Conservation (phyloP, 2,113 vertebrate species). For the Brachyhypopomus gauderio region DNA sequence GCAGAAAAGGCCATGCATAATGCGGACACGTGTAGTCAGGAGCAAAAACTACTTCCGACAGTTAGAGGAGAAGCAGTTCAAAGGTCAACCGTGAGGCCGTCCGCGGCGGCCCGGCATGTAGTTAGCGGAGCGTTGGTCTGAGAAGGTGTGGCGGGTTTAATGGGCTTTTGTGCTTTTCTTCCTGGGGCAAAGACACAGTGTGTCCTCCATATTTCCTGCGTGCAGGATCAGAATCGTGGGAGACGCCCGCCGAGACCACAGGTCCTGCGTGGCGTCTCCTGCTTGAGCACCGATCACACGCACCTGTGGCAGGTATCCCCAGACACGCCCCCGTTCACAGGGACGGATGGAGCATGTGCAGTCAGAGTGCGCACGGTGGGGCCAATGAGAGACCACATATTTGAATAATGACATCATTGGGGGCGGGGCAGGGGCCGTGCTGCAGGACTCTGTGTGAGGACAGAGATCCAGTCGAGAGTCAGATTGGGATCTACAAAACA, state of each 20-base stretch:
- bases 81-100: not conserved
- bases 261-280: not conserved
- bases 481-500: no score
- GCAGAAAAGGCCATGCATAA: slow-evolving; percentile 29
- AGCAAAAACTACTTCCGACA: slow-evolving; percentile 21
- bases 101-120: slow-evolving; percentile 51
- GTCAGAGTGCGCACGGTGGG: no score
- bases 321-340: no score
- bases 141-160: slow-evolving; percentile 70
- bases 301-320: no score
- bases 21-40: slow-evolving; percentile 24
- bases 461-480: no score
- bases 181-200: slow-evolving; percentile 64
- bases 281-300: not conserved
- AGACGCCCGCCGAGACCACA: slow-evolving; percentile 36
- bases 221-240: slow-evolving; percentile 48
- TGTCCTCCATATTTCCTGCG: slow-evolving; percentile 57
- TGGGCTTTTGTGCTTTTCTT: slow-evolving; percentile 70
- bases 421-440: no score
- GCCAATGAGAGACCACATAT: no score
- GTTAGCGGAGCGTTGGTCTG: slow-evolving; percentile 67
- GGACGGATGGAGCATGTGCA: no score
- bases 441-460: no score
- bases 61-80: not conserved
- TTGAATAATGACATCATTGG: no score